A percentile compares a stretch with the other conserved stretches of the same genome.
Conservation (phyloP, 2,113 vertebrate genomes). For the Stegastes partitus region DNA sequence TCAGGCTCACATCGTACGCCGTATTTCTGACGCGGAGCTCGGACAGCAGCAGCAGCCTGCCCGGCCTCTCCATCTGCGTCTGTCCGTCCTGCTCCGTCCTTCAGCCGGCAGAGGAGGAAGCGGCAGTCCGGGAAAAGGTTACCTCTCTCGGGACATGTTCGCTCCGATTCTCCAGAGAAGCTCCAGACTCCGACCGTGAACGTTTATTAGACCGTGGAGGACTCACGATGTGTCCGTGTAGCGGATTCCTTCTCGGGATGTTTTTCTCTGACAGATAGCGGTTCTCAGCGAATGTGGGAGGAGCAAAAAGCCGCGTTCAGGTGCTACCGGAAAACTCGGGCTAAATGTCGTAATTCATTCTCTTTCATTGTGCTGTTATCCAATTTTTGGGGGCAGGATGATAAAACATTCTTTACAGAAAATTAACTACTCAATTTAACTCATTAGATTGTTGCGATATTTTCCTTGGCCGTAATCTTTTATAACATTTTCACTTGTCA, state of each 20-base stretch:
- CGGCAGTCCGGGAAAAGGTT: constrained; percentile 35
- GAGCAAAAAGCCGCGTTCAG: constrained; percentile 26
- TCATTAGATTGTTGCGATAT: no score
- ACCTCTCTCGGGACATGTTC: constrained; percentile 60
- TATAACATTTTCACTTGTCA: no score
- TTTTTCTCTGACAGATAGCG: constrained; percentile 65
- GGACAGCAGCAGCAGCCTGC: constrained; percentile 68
- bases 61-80: constrained; percentile 71
- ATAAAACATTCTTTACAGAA: no score
- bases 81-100: constrained; percentile 44
- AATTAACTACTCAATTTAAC: no score
- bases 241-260: constrained; percentile 35
- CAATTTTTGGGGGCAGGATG: no score
- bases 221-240: neutral
- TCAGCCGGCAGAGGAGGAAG: constrained; percentile 57
- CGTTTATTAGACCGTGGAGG: accelerated
- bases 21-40: constrained; percentile 73
- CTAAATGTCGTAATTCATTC: neutral
- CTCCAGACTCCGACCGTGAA: neutral
- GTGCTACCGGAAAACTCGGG: neutral
- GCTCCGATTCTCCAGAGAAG: neutral
- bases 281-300: constrained; percentile 71
- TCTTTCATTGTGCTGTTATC: no score
- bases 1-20: constrained; percentile 72
- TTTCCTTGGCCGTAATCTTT: no score